Evolutionary conservation across 2,797 vertebrate species (phyloP), one percentile per base, ranked within the genome.

Genomic region (Luscinia luscinia): DNA sequence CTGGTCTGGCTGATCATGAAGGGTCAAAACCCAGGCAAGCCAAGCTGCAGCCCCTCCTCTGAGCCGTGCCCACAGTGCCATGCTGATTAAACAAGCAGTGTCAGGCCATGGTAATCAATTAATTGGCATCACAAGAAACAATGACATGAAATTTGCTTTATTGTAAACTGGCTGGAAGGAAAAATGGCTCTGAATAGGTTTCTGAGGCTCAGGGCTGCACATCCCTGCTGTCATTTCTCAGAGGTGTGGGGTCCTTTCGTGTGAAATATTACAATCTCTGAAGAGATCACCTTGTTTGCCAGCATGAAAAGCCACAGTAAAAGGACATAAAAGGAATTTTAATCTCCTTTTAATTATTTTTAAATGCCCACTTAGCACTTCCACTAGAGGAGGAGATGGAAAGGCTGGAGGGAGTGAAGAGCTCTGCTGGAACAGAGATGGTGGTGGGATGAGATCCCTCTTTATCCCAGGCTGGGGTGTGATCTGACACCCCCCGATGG

Each of bases 101-200:
- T 62, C 80, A 46, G 20, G 55, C 40, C 76, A 55, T 2, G 11
- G n/a, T 46, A 55, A 89, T 83, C 77, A 55, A 95, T 96, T 95
- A 82, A 94, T 55, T 32, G 2, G 58, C 68, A 76, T 41, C 59
- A 75, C 43, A 32, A 55, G 81, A 52, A 93, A 72, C 45, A 83
- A 38, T 6, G 3, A 59, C 52, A 48, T 12, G 22, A 78, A 55
- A 70, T 68, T 67, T 48, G 45, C 46, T 36, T 64, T 72, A 67
- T 22, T 80, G 9, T 45, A 70, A 93, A 70, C 58, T 16, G 58
- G n/a, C 83, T n/a, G 52, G 45, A 43, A 86, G 57, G 57, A 30
- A n/a, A 54, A 68, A 69, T 77, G 41, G 38, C 57, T 93, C 66
- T 46, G 11, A 41, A 30, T 43, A 9, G 6, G 36, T 66, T 55